Base-by-base conservation (phyloP, 2,113 vertebrate species). In the Xiphophorus maculatus region DNA sequence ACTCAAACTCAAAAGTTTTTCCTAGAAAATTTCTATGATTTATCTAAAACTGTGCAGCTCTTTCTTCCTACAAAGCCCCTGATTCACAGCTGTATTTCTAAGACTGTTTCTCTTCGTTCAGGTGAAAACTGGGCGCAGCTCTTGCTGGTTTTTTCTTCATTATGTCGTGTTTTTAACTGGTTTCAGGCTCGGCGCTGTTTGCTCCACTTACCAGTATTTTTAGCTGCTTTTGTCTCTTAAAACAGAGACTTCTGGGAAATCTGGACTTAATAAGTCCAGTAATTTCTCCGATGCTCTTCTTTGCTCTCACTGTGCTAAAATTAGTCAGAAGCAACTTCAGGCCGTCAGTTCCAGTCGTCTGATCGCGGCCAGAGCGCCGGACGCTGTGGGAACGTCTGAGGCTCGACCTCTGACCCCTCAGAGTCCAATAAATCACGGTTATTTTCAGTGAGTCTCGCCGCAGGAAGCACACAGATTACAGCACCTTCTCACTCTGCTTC, bases 401-500 rank as follows among this genome's bases (percentile, higher is more conserved):
- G 32, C 30, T 69, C 42, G 15, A 69, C 28, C 42, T 37, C 17
- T 19, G 29, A 48, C 28, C 32, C 29, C 54, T 70, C 42, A 40
- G n/a, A 33, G 25, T 70, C 14, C 0, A 15, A 73, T 5, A 40
- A 78, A 73, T 25, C 17, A 14, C 25, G 64, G 66, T 25, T 66
- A 66, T 66, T 72, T 76, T 63, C 66, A 74, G 48, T 14, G 28
- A 1, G 3, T 33, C 44, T 69, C 66, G 1, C 51, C n/a, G 74
- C 79, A 83, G 75, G 73, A 88, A 65, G 75, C 80, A 32, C 64
- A 67, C 30, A 69, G 35, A 80, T 77, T 40, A 75, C 69, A 81
- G 79, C 82, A 62, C 82, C 80, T 67, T 74, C 80, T 76, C 73
- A 66, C 80, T 87, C 81, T 33, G 76, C 28, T 87, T 88, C 88